A percentile compares a stretch with the other conserved stretches of the same genome.
Evolutionary conservation across 2,888 invertebrate genomes (phyloP).

Genomic region (Drosophila mimica): DNA sequence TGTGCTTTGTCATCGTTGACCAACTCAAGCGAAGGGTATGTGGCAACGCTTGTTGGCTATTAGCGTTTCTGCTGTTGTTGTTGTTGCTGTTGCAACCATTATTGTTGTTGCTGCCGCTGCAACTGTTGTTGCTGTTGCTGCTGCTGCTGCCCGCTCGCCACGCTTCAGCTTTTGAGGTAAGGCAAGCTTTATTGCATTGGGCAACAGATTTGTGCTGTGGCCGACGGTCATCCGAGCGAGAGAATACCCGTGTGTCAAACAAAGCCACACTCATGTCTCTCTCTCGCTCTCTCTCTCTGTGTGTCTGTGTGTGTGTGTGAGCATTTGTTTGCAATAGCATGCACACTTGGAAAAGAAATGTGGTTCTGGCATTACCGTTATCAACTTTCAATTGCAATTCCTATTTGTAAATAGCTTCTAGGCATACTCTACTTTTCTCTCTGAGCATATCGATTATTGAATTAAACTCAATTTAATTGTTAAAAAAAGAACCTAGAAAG

Average conservation of each 20-base stretch:
- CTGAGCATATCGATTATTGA: background rate
- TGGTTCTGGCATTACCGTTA: background rate
- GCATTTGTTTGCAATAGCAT: conserved; percentile 10
- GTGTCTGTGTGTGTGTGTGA: background rate
- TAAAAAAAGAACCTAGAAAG: no score
- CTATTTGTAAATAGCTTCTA: background rate
- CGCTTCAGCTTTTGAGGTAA: conserved; percentile 55
- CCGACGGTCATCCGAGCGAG: conserved; percentile 42
- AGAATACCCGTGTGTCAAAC: conserved; percentile 22
- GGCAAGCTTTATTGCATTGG: conserved; percentile 70
- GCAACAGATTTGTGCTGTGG: conserved; percentile 58
- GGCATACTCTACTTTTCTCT: background rate
- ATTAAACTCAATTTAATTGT: background rate
- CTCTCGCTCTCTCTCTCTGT: background rate
- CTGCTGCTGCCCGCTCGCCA: conserved; percentile 31
- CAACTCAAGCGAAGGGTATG: conserved; percentile 6
- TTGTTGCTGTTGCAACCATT: conserved; percentile 20
- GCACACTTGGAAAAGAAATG: background rate
- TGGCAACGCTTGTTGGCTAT: conserved; percentile 16
- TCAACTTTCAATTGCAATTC: background rate
- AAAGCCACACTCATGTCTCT: conserved; percentile 1
- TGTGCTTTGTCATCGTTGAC: conserved; percentile 10
- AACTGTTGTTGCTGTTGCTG: conserved; percentile 17
- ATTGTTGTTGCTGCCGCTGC: conserved; percentile 7
- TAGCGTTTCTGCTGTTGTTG: background rate